These are phyloP conservation scores for Noctua fimbriata DNA, from an alignment of 2,888 invertebrate genomes.

Conservation along the genomic window DNA sequence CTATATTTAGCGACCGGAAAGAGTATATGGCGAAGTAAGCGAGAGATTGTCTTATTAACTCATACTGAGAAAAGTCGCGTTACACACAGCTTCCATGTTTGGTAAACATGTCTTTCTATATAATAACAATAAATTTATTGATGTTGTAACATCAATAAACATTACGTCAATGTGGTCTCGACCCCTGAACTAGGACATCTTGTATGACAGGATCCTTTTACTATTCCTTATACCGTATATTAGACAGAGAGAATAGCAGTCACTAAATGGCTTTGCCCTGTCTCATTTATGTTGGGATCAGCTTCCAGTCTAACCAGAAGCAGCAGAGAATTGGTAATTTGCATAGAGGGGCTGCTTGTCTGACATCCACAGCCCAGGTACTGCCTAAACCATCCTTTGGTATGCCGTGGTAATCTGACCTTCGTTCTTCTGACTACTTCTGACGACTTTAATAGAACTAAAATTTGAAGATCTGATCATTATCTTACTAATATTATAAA, in stretches of 20 bases:
- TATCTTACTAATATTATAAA: too few relatives aligned
- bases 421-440: background rate
- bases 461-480: too few relatives aligned
- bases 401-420: background rate
- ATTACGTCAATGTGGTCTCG: too few relatives aligned
- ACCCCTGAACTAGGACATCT: too few relatives aligned
- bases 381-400: background rate
- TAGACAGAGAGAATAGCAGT: background rate
- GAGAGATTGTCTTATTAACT: constrained; percentile 24
- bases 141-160: too few relatives aligned
- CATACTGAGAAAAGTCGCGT: background rate
- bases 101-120: background rate
- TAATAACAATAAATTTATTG: too few relatives aligned
- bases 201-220: background rate
- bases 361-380: background rate
- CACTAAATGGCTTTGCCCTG: background rate
- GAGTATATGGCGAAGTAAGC: background rate
- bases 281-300: background rate
- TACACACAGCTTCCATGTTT: constrained; percentile 7
- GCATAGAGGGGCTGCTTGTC: background rate
- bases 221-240: background rate
- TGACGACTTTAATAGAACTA: background rate
- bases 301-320: background rate
- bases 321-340: background rate
- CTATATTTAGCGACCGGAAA: constrained; percentile 4